Evolutionary conservation across 2,888 invertebrate genomes (phyloP), one percentile per base, ranked within the genome.

Genomic region (Eupelmus urozonus): DNA sequence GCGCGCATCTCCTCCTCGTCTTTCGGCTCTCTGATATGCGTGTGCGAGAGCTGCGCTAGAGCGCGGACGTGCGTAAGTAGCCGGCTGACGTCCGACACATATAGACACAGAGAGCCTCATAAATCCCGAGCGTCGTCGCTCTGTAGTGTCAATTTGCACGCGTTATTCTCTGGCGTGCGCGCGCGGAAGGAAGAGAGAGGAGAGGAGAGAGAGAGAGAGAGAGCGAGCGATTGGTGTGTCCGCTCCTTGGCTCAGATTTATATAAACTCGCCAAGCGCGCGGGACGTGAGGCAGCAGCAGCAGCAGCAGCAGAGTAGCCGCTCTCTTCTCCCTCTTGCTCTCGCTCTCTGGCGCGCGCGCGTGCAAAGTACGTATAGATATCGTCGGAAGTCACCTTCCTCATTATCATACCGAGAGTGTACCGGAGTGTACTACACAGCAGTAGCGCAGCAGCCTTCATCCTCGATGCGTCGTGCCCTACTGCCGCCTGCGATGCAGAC

Each of bases 351-450:
- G 29, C 60, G 81, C 82, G 75, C 79, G 79, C 84, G 84, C 84
- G 83, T 84, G 83, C 82, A 82, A 85, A 16, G 42, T 49, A 49
- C 4, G 20, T 16, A n/a, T n/a, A 55, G 63, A 53, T 45, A 88
- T 88, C 88, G 88, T 90, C 89, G 89, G 89, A 89, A 89, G 89
- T 90, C 89, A 89, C 89, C 89, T 89, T 89, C 89, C 89, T 90
- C 89, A 90, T 90, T 90, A 90, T 89, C 88, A 89, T 89, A 60
- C 66, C 66, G 73, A 72, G 65, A 25, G 74, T 55, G 53, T 70
- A 49, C 59, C n/a, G 29, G 51, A 45, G 40, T 51, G 34, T 45
- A 45, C 45, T 45, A 34, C 45, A 13, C 9, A 16, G 49, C 49
- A 11, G 9, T 16, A n/a, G 16, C 49, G 49, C 53, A 20, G 81